Evolutionary conservation across 2,113 vertebrate species (phyloP).

Genomic region (Sinosuthora webbiana): DNA sequence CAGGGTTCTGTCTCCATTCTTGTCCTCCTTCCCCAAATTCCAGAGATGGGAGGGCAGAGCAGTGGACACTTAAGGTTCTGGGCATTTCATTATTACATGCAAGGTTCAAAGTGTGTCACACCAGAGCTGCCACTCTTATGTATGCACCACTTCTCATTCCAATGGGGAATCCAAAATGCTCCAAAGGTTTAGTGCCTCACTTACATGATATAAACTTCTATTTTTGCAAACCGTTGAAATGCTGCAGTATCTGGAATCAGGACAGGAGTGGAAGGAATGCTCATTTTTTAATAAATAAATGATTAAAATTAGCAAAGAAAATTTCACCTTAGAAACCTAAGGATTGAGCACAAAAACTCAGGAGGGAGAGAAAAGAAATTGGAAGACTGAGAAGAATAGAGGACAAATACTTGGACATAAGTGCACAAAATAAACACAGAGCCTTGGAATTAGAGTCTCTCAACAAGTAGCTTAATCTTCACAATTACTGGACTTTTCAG

Average conservation of each 20-base stretch:
- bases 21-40: background rate
- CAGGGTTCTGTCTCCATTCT: background rate
- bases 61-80: background rate
- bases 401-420: background rate
- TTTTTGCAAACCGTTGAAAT: background rate
- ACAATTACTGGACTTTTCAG: background rate
- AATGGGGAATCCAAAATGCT: background rate
- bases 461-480: background rate
- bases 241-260: background rate
- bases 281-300: background rate
- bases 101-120: background rate
- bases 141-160: background rate
- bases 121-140: background rate
- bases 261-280: background rate
- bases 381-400: background rate
- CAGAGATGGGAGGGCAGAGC: background rate
- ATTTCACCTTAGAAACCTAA: background rate
- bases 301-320: background rate
- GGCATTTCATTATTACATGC: background rate
- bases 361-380: background rate
- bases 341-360: background rate
- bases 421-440: background rate
- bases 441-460: background rate
- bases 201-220: background rate
- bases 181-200: background rate